A percentile compares a stretch with the other conserved stretches of the same genome.
These are phyloP conservation scores for Ephestia elutella DNA, from an alignment of 1,140 invertebrate genomes.

Conservation along the genomic window DNA sequence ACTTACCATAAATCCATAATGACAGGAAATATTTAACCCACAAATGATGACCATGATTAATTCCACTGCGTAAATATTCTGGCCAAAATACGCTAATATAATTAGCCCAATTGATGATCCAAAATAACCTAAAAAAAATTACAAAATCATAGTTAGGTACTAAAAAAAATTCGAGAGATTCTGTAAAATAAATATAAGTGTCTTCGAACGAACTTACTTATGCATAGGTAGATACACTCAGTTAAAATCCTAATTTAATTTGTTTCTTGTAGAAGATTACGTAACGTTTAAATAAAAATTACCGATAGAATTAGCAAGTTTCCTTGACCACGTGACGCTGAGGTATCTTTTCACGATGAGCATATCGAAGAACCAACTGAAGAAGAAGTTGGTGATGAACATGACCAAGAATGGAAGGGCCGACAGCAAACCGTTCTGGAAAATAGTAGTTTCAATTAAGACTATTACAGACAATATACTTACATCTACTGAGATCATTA, in stretches of 20 bases:
- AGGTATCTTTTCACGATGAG: slow-evolving; percentile 63
- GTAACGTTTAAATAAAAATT: slow-evolving; percentile 18
- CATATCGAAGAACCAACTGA: slow-evolving; percentile 67
- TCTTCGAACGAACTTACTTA: too few species aligned
- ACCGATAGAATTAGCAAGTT: slow-evolving; percentile 72
- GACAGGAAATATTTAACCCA: slow-evolving; percentile 81
- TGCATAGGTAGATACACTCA: too few species aligned
- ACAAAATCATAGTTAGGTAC: neutral
- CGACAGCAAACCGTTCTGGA: slow-evolving; percentile 78
- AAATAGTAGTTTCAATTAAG: neutral
- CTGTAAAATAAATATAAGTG: too few species aligned
- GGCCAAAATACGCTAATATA: slow-evolving; percentile 73
- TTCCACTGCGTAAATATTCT: slow-evolving; percentile 72
- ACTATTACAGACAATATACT: too few species aligned
- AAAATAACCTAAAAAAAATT: slow-evolving; percentile 58
- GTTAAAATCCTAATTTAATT: too few species aligned
- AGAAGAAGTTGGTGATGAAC: slow-evolving; percentile 72
- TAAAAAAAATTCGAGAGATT: neutral
- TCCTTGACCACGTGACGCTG: slow-evolving; percentile 58
- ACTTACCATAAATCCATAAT: slow-evolving; percentile 72
- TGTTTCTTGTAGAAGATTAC: too few species aligned
- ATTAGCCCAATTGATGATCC: slow-evolving; percentile 76
- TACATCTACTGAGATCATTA: too few species aligned
- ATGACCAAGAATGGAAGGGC: slow-evolving; percentile 78
- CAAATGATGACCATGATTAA: slow-evolving; percentile 78